Evolutionary conservation across 2,113 vertebrate genomes (phyloP).

Genomic region (Zapus hudsonius): DNA sequence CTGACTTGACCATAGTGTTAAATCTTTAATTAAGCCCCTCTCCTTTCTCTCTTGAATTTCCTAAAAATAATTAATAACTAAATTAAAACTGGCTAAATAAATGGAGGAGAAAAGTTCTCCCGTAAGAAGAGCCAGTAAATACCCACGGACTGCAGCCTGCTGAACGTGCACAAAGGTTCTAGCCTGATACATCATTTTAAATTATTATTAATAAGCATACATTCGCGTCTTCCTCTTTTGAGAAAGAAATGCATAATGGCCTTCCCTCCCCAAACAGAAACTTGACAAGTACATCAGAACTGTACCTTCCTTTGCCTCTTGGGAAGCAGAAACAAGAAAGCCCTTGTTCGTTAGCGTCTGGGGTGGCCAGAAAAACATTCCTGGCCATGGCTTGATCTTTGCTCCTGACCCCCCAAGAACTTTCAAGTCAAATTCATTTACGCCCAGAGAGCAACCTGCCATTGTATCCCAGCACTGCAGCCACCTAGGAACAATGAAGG

Average conservation of each 20-base stretch:
- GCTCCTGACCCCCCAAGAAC: conserved; percentile 88
- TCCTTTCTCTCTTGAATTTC: not conserved
- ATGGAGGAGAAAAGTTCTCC: conserved; percentile 43
- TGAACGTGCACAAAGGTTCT: not conserved
- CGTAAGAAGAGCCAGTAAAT: not conserved
- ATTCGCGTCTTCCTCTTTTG: not conserved
- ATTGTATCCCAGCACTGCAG: conserved; percentile 82
- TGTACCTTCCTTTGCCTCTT: conserved; percentile 38
- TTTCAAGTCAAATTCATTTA: conserved; percentile 91
- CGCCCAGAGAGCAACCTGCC: conserved; percentile 84
- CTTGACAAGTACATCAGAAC: not conserved
- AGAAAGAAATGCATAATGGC: not conserved
- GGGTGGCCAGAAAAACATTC: conserved; percentile 89
- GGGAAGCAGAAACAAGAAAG: conserved; percentile 73
- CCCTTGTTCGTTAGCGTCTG: conserved; percentile 79
- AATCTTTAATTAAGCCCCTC: not conserved
- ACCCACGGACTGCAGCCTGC: not conserved
- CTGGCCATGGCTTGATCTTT: conserved; percentile 84
- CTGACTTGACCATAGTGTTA: not conserved
- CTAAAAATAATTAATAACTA: conserved; percentile 75
- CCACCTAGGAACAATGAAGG: conserved; percentile 93
- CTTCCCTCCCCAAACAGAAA: not conserved
- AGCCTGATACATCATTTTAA: not conserved
- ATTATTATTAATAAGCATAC: not conserved
- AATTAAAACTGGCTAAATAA: conserved; percentile 71